A percentile compares a stretch with the other conserved stretches of the same genome.
Conservation (phyloP, 1,140 invertebrate genomes). For the Tenebrio molitor region DNA sequence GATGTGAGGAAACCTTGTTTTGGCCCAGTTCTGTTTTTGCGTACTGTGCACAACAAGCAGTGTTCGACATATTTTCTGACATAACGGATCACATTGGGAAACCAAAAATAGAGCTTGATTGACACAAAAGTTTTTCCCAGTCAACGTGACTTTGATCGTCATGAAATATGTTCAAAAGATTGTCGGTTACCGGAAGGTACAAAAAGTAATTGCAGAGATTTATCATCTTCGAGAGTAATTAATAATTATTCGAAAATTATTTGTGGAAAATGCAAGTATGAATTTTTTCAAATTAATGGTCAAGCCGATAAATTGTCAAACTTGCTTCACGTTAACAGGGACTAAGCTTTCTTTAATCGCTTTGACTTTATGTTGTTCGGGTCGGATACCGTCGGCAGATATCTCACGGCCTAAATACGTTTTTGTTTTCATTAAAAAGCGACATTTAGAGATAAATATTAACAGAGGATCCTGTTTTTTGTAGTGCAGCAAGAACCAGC, state of each 20-base stretch:
- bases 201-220: slow-evolving; percentile 49
- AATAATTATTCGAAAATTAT: slow-evolving; percentile 46
- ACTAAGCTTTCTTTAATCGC: slow-evolving; percentile 36
- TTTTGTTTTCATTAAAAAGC: background rate
- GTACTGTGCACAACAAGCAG: slow-evolving; percentile 59
- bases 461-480: background rate
- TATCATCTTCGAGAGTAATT: slow-evolving; percentile 53
- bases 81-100: slow-evolving; percentile 59
- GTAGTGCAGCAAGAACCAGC: background rate
- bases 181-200: slow-evolving; percentile 55
- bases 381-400: background rate
- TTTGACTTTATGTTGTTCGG: background rate
- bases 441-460: slow-evolving; percentile 33
- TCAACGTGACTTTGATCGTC: slow-evolving; percentile 62
- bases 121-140: slow-evolving; percentile 55
- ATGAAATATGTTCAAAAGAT: slow-evolving; percentile 59
- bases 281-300: slow-evolving; percentile 60
- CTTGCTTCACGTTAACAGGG: slow-evolving; percentile 54
- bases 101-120: slow-evolving; percentile 59
- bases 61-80: slow-evolving; percentile 56
- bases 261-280: slow-evolving; percentile 52
- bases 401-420: slow-evolving; percentile 29
- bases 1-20: slow-evolving; percentile 59
- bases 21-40: slow-evolving; percentile 58
- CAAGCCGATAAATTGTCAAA: no score